A percentile compares a stretch with the other conserved stretches of the same genome.
These are phyloP conservation scores for Lethenteron reissneri DNA, from an alignment of 2,113 vertebrate species.

Conservation along the genomic window DNA sequence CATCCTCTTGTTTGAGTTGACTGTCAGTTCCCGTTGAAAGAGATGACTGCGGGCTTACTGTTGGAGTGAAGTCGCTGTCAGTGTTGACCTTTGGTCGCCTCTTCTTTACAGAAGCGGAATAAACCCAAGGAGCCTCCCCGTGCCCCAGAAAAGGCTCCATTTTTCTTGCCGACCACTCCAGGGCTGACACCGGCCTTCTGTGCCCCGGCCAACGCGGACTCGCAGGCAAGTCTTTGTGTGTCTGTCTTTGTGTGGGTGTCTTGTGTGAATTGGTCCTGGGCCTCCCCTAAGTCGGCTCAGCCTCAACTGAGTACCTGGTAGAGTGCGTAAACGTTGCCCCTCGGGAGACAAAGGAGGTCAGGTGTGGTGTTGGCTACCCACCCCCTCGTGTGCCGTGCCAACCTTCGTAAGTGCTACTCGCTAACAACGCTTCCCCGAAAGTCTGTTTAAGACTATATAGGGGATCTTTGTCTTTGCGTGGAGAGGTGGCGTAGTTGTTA, in stretches of 20 bases:
- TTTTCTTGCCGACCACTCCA: slow-evolving; percentile 75
- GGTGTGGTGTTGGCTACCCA: slow-evolving; percentile 20
- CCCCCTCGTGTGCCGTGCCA: too few species aligned
- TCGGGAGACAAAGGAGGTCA: slow-evolving; percentile 58
- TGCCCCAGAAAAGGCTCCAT: slow-evolving; percentile 49
- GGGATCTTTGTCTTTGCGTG: too few species aligned
- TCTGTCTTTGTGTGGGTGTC: neutral
- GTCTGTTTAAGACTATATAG: too few species aligned
- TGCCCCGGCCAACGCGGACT: slow-evolving; percentile 16
- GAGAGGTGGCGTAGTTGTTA: too few species aligned
- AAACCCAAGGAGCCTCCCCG: slow-evolving; percentile 55
- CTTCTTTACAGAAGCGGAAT: slow-evolving; percentile 45
- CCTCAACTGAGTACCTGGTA: slow-evolving; percentile 8
- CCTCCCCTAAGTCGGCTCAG: neutral
- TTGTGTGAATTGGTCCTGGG: neutral
- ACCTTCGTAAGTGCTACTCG: too few species aligned
- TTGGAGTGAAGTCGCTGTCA: neutral
- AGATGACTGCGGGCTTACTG: neutral
- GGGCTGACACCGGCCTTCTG: slow-evolving; percentile 51
- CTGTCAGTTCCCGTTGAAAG: neutral
- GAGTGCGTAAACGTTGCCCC: slow-evolving; percentile 12
- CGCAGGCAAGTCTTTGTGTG: slow-evolving; percentile 25
- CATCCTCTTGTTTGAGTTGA: neutral
- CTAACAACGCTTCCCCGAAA: too few species aligned
- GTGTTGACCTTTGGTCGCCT: slow-evolving; percentile 8